Percentiles rank a stretch among this genome's conserved stretches.
Evolutionary conservation across 1,140 invertebrate species (phyloP).

Genomic region (Chymomyza costata): DNA sequence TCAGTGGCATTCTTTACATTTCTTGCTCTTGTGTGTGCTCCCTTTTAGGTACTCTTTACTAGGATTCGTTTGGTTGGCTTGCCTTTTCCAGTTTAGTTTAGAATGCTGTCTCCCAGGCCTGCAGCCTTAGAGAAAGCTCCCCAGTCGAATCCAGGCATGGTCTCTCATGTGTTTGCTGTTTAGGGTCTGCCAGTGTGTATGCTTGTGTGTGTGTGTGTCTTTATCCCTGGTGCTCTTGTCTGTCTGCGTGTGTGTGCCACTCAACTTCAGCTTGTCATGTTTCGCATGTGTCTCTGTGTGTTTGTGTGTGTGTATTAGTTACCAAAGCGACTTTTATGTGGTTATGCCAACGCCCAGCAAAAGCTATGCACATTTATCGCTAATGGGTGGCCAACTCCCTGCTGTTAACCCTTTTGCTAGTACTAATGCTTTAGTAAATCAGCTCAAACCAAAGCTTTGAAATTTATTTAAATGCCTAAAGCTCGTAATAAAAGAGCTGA

Average conservation of each 20-base stretch:
- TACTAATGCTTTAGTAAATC: conserved; percentile 46
- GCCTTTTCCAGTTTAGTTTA: too few species aligned
- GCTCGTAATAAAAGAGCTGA: conserved; percentile 56
- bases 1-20: conserved; percentile 72
- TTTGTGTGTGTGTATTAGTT: conserved; percentile 45
- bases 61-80: too few species aligned
- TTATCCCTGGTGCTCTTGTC: conserved; percentile 1
- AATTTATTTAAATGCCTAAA: conserved; percentile 72
- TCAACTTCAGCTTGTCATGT: conserved; percentile 63
- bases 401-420: background rate
- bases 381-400: conserved; percentile 33
- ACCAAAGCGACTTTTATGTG: conserved; percentile 57
- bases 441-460: conserved; percentile 57
- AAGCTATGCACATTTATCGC: conserved; percentile 64
- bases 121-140: too few species aligned
- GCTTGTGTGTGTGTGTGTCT: conserved; percentile 2
- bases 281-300: conserved; percentile 47
- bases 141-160: too few species aligned
- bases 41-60: too few species aligned
- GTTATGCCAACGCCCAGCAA: conserved; percentile 45
- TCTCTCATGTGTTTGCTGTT: too few species aligned
- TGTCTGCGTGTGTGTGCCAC: conserved; percentile 30
- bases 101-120: too few species aligned
- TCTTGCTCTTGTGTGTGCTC: conserved; percentile 38
- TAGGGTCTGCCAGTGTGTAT: conserved; percentile 13